phyloP scores from a whole-genome alignment of 2,888 invertebrate species.

The Drosophila tanythrix region DNA sequence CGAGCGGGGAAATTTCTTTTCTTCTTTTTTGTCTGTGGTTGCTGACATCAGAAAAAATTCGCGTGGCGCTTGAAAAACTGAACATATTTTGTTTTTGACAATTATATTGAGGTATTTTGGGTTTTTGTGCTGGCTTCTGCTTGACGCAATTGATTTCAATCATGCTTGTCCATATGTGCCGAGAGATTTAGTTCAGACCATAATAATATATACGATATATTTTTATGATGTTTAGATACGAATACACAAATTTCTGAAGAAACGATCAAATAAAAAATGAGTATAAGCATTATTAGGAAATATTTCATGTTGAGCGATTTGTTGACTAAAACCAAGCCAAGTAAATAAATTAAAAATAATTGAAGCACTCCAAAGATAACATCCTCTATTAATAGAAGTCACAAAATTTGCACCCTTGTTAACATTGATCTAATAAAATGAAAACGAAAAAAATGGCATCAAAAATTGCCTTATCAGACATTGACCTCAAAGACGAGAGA shows the following conservation, averaged over 20 bases:
- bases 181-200: conserved; percentile 5
- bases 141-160: conserved; percentile 57
- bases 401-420: conserved; percentile 5
- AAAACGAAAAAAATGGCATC: conserved; percentile 1
- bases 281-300: neutral
- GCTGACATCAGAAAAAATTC: conserved; percentile 42
- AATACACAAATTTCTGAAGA: neutral
- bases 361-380: neutral
- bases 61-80: conserved; percentile 46
- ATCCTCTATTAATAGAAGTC: neutral
- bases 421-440: conserved; percentile 36
- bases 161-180: conserved; percentile 38
- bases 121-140: conserved; percentile 4
- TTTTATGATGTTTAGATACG: neutral
- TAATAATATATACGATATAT: conserved; percentile 21
- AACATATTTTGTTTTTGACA: conserved; percentile 23
- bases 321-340: neutral
- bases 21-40: neutral
- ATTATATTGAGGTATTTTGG: conserved; percentile 23
- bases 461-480: conserved; percentile 57
- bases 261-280: neutral
- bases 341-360: neutral
- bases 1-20: neutral
- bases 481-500: conserved; percentile 53
- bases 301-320: neutral